A percentile compares a stretch with the other conserved stretches of the same genome.
phyloP scores from a whole-genome alignment of 2,797 vertebrate genomes.

The Stomatorhinus walkeri region DNA sequence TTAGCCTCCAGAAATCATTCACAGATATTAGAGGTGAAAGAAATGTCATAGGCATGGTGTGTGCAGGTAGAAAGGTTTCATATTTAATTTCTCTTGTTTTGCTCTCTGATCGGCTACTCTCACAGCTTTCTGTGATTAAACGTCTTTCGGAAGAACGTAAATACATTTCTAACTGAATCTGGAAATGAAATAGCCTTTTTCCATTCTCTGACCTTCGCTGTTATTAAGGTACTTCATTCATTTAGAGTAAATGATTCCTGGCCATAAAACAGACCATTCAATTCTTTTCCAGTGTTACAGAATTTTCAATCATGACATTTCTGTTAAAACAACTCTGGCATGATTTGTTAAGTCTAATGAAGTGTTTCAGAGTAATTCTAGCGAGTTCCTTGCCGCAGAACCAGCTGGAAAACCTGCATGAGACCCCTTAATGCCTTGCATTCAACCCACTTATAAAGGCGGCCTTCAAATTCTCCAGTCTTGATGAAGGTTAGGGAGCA shows the following conservation, averaged over 20 bases:
- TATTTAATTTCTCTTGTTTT: not conserved
- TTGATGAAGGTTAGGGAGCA: slow-evolving; percentile 8
- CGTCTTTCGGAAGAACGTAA: not conserved
- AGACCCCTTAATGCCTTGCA: not conserved
- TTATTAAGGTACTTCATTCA: not conserved
- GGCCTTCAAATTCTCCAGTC: not conserved
- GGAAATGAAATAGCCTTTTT: not conserved
- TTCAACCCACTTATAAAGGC: not conserved
- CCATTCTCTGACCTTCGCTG: not conserved
- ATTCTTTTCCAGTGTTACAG: not conserved
- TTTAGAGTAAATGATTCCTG: not conserved
- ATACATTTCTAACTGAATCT: not conserved
- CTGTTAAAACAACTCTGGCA: not conserved
- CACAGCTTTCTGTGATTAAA: not conserved
- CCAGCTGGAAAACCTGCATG: not conserved
- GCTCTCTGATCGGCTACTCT: not conserved
- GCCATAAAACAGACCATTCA: slow-evolving; percentile 4
- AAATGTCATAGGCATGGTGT: not conserved
- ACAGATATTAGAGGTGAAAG: not conserved
- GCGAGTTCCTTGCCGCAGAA: not conserved
- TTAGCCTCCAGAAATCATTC: not conserved
- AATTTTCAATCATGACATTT: slow-evolving; percentile 8
- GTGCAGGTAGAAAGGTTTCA: not conserved
- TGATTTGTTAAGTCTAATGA: slow-evolving; percentile 4
- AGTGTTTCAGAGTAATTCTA: not conserved